Base-by-base conservation (phyloP, 2,797 vertebrate genomes). In the Siniperca obscura region DNA sequence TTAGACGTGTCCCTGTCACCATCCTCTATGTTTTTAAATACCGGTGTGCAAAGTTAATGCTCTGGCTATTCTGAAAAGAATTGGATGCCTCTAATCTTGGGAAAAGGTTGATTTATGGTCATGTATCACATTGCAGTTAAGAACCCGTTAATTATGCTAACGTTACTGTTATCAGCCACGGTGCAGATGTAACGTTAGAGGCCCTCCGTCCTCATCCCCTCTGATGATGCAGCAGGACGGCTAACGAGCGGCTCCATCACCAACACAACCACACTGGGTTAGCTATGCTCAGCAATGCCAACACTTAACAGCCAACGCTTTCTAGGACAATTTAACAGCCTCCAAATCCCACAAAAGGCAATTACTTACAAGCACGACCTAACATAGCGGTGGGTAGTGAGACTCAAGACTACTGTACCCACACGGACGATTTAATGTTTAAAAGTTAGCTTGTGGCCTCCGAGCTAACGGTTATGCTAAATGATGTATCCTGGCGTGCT, bases 371-470 rank as follows among this genome's bases (percentile, higher is more conserved):
- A 10, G 13, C 2, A 21, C 8, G 0, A 30, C 16, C 3, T 0
- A 38, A 13, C 25, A 9, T 38, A 7, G 4, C 3, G 8, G 2
- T 3, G n/a, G n/a, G 16, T 22, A 5, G 27, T n/a, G 42, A 70
- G 36, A 40, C 22, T 5, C 5, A 22, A n/a, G 38, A 40, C 42
- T 19, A 27, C 12, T 12, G 13, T n/a, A 7, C 14, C 17, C 34
- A 73, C 34, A 21, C 0, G 16, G 55, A 11, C 19, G 9, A 2
- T 9, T 48, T n/a, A 25, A 78, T 76, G 46, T 74, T 14, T 36
- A 7, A 79, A 79, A 89, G 78, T 88, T 85, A 86, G 89, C 84
- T 48, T 52, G 16, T 82, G 53, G 90, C 89, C 82, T 84, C 78
- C 46, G 25, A 80, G 90, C 89, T 90, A 91, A 65, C 71, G 7